phyloP scores from a whole-genome alignment of 2,113 vertebrate species.

The Loxodonta africana region DNA sequence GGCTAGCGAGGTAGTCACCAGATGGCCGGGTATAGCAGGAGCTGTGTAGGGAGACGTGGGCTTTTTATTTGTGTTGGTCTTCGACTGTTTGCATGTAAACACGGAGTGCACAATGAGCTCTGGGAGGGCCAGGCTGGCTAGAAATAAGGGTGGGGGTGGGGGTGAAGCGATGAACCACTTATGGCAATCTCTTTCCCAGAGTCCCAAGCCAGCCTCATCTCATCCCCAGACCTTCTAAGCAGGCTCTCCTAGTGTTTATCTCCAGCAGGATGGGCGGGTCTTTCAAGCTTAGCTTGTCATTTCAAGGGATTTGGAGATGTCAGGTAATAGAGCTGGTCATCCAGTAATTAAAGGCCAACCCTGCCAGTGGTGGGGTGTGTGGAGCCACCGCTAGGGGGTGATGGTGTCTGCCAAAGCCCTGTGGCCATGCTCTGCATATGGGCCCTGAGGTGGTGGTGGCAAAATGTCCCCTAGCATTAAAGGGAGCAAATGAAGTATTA shows the following conservation, averaged over 20 bases:
- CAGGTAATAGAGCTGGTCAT: not conserved
- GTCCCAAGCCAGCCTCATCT: not conserved
- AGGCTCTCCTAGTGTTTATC: not conserved
- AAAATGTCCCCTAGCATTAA: not conserved
- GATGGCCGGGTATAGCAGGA: conserved; percentile 83
- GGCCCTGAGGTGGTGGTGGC: not conserved
- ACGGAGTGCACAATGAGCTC: conserved; percentile 79
- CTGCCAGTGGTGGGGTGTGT: not conserved
- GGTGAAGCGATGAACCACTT: not conserved
- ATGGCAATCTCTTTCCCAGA: not conserved
- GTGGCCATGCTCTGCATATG: not conserved
- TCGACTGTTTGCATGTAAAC: conserved; percentile 84
- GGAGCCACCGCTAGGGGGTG: conserved; percentile 76
- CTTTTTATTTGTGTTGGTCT: conserved; percentile 86
- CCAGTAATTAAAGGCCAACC: not conserved
- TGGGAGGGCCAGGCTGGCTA: conserved; percentile 67
- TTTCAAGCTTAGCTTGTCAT: not conserved
- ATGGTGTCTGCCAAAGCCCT: conserved; percentile 48
- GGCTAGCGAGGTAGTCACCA: conserved; percentile 83
- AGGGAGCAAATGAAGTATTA: not conserved
- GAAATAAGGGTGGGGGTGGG: not conserved
- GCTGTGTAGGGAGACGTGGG: conserved; percentile 85
- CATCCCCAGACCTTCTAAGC: not conserved
- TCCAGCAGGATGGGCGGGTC: not conserved
- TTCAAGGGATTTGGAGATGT: conserved; percentile 1